Conservation (phyloP, 2,888 invertebrate genomes). For the Oscheius sp. region DNA sequence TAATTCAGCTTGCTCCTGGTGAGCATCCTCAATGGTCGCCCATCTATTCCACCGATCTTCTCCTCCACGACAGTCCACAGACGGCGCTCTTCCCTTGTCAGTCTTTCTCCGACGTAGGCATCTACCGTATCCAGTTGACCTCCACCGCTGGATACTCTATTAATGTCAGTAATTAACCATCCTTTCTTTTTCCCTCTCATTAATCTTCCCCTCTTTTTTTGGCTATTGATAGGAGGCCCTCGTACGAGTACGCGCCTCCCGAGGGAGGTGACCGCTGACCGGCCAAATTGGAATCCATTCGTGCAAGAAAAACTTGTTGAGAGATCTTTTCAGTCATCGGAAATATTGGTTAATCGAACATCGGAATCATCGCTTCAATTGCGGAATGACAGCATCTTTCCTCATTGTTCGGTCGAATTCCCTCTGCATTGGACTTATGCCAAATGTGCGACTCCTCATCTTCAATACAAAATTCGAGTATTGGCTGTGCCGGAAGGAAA, state of each 20-base stretch:
- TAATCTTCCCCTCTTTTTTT: conserved; percentile 13
- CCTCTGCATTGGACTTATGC: conserved; percentile 59
- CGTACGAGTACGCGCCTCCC: conserved; percentile 18
- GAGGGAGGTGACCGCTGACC: conserved; percentile 34
- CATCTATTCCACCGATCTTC: conserved; percentile 17
- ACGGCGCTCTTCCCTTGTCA: conserved; percentile 55
- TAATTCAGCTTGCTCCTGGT: conserved; percentile 47
- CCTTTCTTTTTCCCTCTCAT: conserved; percentile 5
- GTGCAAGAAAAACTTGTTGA: not conserved
- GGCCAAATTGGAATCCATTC: conserved; percentile 28
- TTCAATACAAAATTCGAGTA: conserved; percentile 61
- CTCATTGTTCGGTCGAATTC: conserved; percentile 61
- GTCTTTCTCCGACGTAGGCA: conserved; percentile 54
- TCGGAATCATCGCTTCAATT: conserved; percentile 43
- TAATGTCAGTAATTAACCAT: conserved; percentile 39
- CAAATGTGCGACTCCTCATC: conserved; percentile 44
- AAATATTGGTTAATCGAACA: conserved; percentile 45
- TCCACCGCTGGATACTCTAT: conserved; percentile 49
- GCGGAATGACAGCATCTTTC: conserved; percentile 64
- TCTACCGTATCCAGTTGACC: conserved; percentile 54
- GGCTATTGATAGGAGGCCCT: conserved; percentile 9
- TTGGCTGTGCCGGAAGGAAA: conserved; percentile 59
- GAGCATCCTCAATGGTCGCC: conserved; percentile 30
- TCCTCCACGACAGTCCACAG: conserved; percentile 44
- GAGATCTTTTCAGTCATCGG: conserved; percentile 20